Evolutionary conservation across 2,113 vertebrate genomes (phyloP).

Genomic region (Podarcis raffonei): DNA sequence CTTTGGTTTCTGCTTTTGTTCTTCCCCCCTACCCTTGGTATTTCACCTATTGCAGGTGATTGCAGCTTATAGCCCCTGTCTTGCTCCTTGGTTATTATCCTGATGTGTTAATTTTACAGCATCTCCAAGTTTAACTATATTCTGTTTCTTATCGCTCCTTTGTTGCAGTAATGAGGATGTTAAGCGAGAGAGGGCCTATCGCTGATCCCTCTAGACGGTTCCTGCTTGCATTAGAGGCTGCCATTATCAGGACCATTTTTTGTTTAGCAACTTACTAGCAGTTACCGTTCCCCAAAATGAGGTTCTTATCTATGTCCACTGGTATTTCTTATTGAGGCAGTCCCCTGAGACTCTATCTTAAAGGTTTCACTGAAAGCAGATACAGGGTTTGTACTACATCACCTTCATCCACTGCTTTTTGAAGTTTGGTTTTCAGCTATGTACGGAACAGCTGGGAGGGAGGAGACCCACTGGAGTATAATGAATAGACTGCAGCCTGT

Average conservation of each 20-base stretch:
- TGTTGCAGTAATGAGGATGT: conserved; percentile 45
- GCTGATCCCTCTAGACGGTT: conserved; percentile 10
- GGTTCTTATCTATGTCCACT: conserved; percentile 28
- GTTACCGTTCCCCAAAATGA: neutral
- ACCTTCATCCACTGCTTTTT: neutral
- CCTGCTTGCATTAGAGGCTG: neutral
- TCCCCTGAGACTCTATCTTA: conserved; percentile 34
- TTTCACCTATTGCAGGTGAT: conserved; percentile 19
- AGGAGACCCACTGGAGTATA: neutral
- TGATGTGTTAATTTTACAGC: conserved; percentile 20
- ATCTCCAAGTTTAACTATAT: conserved; percentile 44
- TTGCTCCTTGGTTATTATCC: neutral
- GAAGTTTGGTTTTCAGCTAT: neutral
- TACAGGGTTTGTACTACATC: conserved; percentile 1
- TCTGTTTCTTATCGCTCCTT: conserved; percentile 36
- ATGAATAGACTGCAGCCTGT: neutral
- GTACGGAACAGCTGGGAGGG: neutral
- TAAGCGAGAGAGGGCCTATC: conserved; percentile 22
- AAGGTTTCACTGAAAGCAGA: conserved; percentile 32
- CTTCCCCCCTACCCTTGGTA: conserved; percentile 28
- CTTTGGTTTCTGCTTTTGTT: conserved; percentile 8
- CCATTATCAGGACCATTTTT: neutral
- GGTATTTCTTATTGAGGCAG: conserved; percentile 42
- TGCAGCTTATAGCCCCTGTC: neutral
- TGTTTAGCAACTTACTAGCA: conserved; percentile 12